Base-by-base conservation (phyloP, 2,797 vertebrate species). In the Erethizon dorsatum region DNA sequence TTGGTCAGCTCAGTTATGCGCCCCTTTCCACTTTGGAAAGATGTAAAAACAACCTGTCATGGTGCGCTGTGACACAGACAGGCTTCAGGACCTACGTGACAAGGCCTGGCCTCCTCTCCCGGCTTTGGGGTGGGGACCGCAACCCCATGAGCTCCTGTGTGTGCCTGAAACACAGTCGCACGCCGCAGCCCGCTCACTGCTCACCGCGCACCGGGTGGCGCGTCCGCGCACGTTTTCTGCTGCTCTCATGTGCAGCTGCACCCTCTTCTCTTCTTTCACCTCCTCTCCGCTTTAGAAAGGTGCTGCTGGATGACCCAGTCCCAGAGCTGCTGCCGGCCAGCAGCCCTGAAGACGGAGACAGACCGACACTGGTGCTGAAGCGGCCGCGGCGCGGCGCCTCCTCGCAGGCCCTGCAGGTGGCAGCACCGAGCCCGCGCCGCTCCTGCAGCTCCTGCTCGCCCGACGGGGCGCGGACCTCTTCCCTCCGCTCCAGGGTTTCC, bases 351-450 rank as follows among this genome's bases (percentile, higher is more conserved):
- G 33, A 17, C 1, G 0, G 33, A 61, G 41, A 37, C 6, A 11
- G 14, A 7, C 33, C 6, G n/a, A n/a, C n/a, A n/a, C 3, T 6
- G 73, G 11, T 47, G 37, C 61, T 4, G 73, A 50, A 75, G 73
- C 2, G 6, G 24, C 41, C 17, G 24, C 1, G 41, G 13, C 18
- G 41, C 41, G 1, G 77, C 57, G 71, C 54, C 73, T n/a, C 89
- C 71, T 37, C 52, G 0, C 13, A 67, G 5, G 15, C 41, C 96
- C 98, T 97, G 97, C 88, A 97, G 98, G 90, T 98, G 98, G 97
- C 98, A 98, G 98, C 98, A 97, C 91, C 0, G 88, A 83, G 95
- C 47, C 83, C 5, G 56, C 1, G 3, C 41, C 12, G 5, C 71
- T 41, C n/a, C 33, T 13, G 31, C 17, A 31, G 63, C 63, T 31